Evolutionary conservation across 2,888 invertebrate species (phyloP).

Genomic region (Adela reaumurella): DNA sequence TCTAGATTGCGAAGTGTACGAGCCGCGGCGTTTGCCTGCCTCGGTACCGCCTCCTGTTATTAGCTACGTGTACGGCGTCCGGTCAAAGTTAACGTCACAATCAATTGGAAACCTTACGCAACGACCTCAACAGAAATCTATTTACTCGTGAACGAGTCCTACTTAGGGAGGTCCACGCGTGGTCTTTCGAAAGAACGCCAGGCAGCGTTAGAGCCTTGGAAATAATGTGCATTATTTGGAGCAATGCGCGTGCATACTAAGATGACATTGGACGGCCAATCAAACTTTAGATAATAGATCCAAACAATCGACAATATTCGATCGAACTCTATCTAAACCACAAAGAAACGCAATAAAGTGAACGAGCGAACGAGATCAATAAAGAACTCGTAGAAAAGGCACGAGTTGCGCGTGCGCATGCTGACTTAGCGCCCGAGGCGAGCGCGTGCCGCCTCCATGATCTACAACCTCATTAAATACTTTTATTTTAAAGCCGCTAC

Average conservation of each 20-base stretch:
- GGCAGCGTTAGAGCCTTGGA: no score
- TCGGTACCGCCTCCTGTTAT: neutral
- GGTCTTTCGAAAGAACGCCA: constrained; percentile 4
- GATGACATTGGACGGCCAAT: no score
- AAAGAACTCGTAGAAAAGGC: neutral
- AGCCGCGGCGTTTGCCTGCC: neutral
- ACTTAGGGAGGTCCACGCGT: constrained; percentile 12
- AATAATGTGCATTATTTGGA: no score
- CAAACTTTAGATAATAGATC: no score
- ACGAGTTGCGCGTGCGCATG: constrained; percentile 7
- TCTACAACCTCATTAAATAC: constrained; percentile 25
- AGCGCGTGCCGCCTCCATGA: constrained; percentile 32
- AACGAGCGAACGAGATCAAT: neutral
- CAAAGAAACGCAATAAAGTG: neutral
- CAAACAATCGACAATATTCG: no score
- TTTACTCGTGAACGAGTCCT: constrained; percentile 4
- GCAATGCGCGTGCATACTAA: no score
- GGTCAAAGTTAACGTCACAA: neutral
- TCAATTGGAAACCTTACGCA: constrained; percentile 2
- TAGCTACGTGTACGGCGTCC: neutral
- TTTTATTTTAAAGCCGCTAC: neutral
- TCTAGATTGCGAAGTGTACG: neutral
- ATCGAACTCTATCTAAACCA: no score
- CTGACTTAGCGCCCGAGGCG: neutral
- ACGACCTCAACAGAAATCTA: constrained; percentile 8